Base-by-base conservation (phyloP, 2,113 vertebrate species). In the Mobula hypostoma region DNA sequence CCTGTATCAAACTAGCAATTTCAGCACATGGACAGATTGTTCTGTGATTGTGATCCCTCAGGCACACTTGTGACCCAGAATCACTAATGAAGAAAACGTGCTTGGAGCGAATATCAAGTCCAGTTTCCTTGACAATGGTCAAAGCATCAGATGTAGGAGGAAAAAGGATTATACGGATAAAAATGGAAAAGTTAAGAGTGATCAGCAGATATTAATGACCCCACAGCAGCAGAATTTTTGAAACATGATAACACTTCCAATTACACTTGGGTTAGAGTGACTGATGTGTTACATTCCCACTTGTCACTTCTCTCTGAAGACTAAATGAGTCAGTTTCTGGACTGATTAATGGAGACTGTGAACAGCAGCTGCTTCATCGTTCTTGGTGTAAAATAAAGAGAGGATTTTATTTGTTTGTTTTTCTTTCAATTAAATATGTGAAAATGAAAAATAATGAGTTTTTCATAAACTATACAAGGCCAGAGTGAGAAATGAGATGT, bases 241-340 rank as follows among this genome's bases (percentile, higher is more conserved):
- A 90, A n/a, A 14, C 87, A 90, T 48, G 12, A 12, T 87, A 29
- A 61, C 56, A 29, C 56, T 61, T 66, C 19, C 85, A 66, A 66
- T 88, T 90, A 63, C 87, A 90, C 27, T 66, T 90, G 58, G 85
- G 19, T 36, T 83, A 56, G 61, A 32, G 58, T 90, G 58, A 32
- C 63, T 68, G 58, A 90, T 63, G 63, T n/a, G 58, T 32, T 66
- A 66, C 29, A 15, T 66, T 63, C 87, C 6, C 87, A 63, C 87
- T 90, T 90, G 87, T 66, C 63, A 90, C 85, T 66, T 90, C 87
- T 32, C 87, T 21, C 87, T 90, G 61, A 68, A 90, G 87, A 29
- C 58, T 66, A 90, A 63, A 63, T 7, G 11, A 90, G 61, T 27
- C 58, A 66, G 63, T 63, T 58, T 6, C 87, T 90, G 87, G 29